These are phyloP conservation scores for Percopsis omiscomaycus DNA, from an alignment of 2,797 vertebrate species.

Conservation along the genomic window DNA sequence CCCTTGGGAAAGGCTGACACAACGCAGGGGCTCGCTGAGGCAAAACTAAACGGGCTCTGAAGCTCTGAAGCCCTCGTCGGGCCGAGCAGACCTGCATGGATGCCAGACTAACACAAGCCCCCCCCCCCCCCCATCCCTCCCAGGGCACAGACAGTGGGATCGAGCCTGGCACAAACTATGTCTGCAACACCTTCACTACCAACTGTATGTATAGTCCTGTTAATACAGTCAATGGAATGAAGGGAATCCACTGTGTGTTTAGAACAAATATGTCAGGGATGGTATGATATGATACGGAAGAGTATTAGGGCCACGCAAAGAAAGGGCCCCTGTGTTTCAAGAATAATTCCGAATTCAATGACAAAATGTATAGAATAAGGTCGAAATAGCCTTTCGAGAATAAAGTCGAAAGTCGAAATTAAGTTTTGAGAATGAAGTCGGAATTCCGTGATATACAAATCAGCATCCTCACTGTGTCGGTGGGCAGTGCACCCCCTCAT, in stretches of 20 bases:
- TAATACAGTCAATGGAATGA: conserved; percentile 54
- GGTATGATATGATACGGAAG: not conserved
- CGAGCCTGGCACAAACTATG: conserved; percentile 53
- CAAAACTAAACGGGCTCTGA: conserved; percentile 68
- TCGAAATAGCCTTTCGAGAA: no score
- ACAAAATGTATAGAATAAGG: no score
- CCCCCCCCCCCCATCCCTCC: not conserved
- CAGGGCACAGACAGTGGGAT: conserved; percentile 11
- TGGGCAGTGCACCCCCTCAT: no score
- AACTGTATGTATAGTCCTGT: conserved; percentile 62
- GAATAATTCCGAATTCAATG: no score
- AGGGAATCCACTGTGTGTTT: conserved; percentile 45
- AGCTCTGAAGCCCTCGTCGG: conserved; percentile 53
- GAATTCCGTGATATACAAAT: no score
- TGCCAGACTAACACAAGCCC: conserved; percentile 47
- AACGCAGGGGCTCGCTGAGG: conserved; percentile 63
- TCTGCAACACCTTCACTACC: conserved; percentile 62
- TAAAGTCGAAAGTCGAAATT: no score
- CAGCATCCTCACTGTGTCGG: no score
- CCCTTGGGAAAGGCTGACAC: conserved; percentile 78
- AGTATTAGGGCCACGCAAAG: no score
- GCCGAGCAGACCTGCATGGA: conserved; percentile 43
- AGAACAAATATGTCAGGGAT: conserved; percentile 60
- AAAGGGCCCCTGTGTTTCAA: no score
- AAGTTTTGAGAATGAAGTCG: no score